Evolutionary conservation across 1,140 invertebrate species (phyloP), one percentile per base, ranked within the genome.

Genomic region (Schmidtea mediterranea): DNA sequence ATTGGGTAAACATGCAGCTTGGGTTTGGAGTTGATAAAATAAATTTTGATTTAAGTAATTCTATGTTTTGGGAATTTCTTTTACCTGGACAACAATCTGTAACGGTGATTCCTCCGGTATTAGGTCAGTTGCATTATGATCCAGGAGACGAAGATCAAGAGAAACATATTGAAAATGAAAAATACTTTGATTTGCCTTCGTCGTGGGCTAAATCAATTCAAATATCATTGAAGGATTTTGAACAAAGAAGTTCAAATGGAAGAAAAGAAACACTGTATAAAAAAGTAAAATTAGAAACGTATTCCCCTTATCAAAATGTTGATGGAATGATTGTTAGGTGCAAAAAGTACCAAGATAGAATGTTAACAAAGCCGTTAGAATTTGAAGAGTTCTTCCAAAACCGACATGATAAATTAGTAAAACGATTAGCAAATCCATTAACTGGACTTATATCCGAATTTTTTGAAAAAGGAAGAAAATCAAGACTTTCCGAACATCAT

Each of bases 1-100:
- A 82, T 65, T 87, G 81, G 73, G 71, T 76, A 15, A 75, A 79
- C 63, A 68, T 77, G 67, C 73, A 79, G 62, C 70, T 69, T 49
- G 60, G 58, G 0, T 58, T 67, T 12, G 68, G 66, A 15, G 59
- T 67, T 15, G 5, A 16, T 13, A 43, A 52, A 13, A 43, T 51
- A n/a, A 57, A 53, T 39, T 68, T 61, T 57, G 63, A 68, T 52
- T 54, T 68, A 22, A 59, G 58, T 47, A 64, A 68, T 49, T 59
- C 57, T 46, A 60, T 61, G 10, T 48, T 50, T 16, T 68, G 66
- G 66, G 66, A 68, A 51, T 67, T 56, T 54, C 63, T 68, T 60
- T 63, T 68, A 43, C 62, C 60, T 32, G 26, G 26, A 32, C 26
- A 32, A 32, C 26, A 32, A 10, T 32, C 26, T 32, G 26, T 32